Base-by-base conservation (phyloP, 2,888 invertebrate species). In the Itoplectis maculator region DNA sequence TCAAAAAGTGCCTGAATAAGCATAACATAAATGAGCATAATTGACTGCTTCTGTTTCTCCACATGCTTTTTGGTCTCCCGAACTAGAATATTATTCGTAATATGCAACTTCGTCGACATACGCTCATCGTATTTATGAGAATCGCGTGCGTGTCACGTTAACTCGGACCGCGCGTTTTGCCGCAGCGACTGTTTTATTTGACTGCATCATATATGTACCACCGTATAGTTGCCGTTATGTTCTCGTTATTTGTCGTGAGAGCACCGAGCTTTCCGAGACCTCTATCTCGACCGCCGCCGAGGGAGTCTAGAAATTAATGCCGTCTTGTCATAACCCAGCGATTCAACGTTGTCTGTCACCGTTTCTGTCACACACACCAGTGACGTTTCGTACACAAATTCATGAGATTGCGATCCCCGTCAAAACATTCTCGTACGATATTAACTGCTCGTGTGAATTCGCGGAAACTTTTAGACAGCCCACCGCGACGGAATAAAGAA, bases 91-190 rank as follows among this genome's bases (percentile, higher is more conserved):
- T 29, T 29, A 61, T 18, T 37, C 66, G 49, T 35, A 35, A 20
- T 4, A 23, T 59, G 72, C 29, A 72, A 49, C 59, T 29, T 59
- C 68, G 74, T 79, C n/a, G n/a, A 61, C 15, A 73, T 79, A 73
- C 72, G 74, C 68, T 59, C 68, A 54, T 63, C 47, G 54, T 74
- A 78, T 81, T 78, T 74, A 69, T 69, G 78, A 74, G 69, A 74
- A 61, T 69, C 54, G 56, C 49, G 74, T 82, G 51, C 37, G 72
- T 66, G 47, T 59, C 40, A 54, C 65, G 65, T 42, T 54, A 66
- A 70, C 63, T 75, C 61, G 56, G 13, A 59, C 40, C 20, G 23
- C 23, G 54, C 54, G 56, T 72, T 70, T 78, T 59, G 18, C 61
- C 35, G 35, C 18, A 20, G 18, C 13, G 42, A 56, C 69, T 45